phyloP scores from a whole-genome alignment of 2,888 invertebrate species.

The Mythimna pallens region DNA sequence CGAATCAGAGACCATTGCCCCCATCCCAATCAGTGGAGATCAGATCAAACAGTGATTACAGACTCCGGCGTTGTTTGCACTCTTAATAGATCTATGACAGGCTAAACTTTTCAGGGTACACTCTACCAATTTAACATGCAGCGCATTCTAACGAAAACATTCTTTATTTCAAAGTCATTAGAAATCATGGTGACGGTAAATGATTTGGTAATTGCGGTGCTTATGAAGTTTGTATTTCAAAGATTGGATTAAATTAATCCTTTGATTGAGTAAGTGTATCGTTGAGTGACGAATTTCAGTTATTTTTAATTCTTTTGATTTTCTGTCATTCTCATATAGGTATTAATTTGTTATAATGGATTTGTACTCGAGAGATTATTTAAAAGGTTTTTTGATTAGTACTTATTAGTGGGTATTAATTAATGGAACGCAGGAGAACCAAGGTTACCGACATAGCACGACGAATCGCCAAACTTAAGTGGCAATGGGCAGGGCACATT shows the following conservation, averaged over 20 bases:
- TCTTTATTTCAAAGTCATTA: background rate
- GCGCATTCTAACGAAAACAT: constrained; percentile 8
- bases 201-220: constrained; percentile 18
- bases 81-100: constrained; percentile 61
- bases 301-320: background rate
- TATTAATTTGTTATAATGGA: no score
- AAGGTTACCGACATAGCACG: no score
- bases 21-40: constrained; percentile 43
- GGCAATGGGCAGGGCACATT: no score
- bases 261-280: constrained; percentile 50
- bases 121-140: background rate
- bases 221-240: constrained; percentile 37
- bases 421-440: no score
- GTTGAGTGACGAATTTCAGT: constrained; percentile 5
- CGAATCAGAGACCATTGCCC: constrained; percentile 24
- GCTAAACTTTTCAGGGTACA: constrained; percentile 53
- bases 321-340: no score
- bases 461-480: no score
- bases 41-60: constrained; percentile 62
- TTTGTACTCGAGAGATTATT: no score
- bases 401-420: no score
- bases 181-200: background rate
- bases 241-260: constrained; percentile 50
- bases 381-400: no score
- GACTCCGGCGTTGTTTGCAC: constrained; percentile 51